These are phyloP conservation scores for Acanthoscelides obtectus DNA, from an alignment of 2,888 invertebrate genomes.

Conservation along the genomic window DNA sequence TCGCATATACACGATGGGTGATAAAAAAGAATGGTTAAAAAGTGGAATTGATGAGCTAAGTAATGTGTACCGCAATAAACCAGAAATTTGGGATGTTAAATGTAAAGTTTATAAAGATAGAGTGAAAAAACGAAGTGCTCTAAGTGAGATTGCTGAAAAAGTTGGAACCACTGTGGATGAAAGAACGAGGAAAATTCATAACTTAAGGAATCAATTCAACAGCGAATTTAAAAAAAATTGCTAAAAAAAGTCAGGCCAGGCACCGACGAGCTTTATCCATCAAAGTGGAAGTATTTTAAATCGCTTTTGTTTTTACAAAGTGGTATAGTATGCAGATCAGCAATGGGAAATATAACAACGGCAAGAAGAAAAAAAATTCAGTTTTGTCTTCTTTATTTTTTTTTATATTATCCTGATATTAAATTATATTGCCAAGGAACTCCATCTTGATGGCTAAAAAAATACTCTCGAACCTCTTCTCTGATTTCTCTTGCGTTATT, in stretches of 20 bases:
- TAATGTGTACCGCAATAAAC: too few species aligned
- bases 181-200: neutral
- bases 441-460: constrained; percentile 4
- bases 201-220: neutral
- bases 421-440: constrained; percentile 6
- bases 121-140: too few species aligned
- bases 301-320: constrained; percentile 8
- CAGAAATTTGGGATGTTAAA: too few species aligned
- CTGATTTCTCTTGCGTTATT: constrained; percentile 4
- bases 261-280: constrained; percentile 26
- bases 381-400: neutral
- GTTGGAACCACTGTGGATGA: too few species aligned
- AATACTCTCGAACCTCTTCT: constrained; percentile 4
- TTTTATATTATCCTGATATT: too few species aligned
- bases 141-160: neutral
- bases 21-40: too few species aligned
- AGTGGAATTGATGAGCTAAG: too few species aligned
- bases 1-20: too few species aligned
- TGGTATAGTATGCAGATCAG: neutral
- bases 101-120: too few species aligned
- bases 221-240: neutral
- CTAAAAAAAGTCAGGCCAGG: neutral
- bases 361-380: neutral
- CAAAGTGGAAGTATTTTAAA: constrained; percentile 3
- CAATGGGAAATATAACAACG: constrained; percentile 1